Conservation (phyloP, 2,888 invertebrate genomes). For the Lepeophtheirus nordmannii region DNA sequence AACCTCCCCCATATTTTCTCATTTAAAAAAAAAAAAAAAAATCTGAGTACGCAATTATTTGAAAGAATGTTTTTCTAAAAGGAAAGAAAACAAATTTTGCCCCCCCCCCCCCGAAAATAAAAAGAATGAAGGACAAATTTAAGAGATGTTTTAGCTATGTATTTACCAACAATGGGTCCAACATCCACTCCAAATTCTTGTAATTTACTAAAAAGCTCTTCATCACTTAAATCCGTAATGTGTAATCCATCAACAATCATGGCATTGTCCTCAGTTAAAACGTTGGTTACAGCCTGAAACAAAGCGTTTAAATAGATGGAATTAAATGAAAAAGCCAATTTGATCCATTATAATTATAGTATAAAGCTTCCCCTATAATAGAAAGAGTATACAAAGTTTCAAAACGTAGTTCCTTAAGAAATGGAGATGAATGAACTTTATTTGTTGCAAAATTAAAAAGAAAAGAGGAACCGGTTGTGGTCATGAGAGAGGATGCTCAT, state of each 20-base stretch:
- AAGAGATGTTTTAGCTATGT: no score
- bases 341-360: background rate
- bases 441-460: no score
- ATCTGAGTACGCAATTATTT: no score
- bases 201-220: conserved; percentile 4
- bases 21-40: no score
- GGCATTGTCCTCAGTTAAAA: background rate
- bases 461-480: no score
- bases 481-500: no score
- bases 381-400: no score
- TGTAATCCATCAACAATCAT: conserved; percentile 12
- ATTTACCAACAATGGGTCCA: conserved; percentile 15
- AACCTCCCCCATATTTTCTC: no score
- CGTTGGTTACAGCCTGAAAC: background rate
- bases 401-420: background rate
- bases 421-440: background rate
- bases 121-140: no score
- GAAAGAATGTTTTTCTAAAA: no score
- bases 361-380: background rate
- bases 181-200: conserved; percentile 2
- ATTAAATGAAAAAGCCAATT: background rate
- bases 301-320: background rate
- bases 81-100: no score
- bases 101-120: no score
- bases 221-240: conserved; percentile 8